A percentile compares a stretch with the other conserved stretches of the same genome.
Evolutionary conservation across 2,888 invertebrate species (phyloP).

Genomic region (Idaea biselata): DNA sequence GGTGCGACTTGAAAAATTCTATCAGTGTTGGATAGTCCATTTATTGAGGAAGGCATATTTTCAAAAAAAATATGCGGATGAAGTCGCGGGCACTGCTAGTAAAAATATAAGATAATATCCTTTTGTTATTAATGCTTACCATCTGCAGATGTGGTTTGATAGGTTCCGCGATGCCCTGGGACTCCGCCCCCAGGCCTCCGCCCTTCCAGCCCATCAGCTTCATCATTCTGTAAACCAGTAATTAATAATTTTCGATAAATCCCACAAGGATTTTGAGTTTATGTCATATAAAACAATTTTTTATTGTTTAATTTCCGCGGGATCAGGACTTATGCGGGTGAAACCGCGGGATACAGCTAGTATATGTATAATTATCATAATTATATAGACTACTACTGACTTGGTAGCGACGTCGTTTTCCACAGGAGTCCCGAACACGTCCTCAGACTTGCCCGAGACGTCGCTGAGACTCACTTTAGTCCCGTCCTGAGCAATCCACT

Average conservation of each 20-base stretch:
- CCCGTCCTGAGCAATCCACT: slow-evolving; percentile 57
- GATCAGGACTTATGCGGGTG: too few relatives aligned
- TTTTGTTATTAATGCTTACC: slow-evolving; percentile 55
- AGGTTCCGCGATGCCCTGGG: slow-evolving; percentile 85
- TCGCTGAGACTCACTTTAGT: slow-evolving; percentile 49
- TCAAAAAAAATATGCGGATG: too few relatives aligned
- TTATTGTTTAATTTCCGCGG: too few relatives aligned
- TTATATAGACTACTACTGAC: slow-evolving; percentile 45
- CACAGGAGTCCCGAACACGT: slow-evolving; percentile 56
- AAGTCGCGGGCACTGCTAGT: too few relatives aligned
- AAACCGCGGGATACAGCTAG: too few relatives aligned
- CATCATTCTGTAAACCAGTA: slow-evolving; percentile 81
- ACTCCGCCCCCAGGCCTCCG: slow-evolving; percentile 84
- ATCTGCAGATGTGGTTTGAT: slow-evolving; percentile 73
- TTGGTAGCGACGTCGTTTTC: slow-evolving; percentile 60
- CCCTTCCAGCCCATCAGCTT: slow-evolving; percentile 89
- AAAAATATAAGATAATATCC: too few relatives aligned
- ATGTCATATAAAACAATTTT: too few relatives aligned
- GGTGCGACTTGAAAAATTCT: too few relatives aligned
- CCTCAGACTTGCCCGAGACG: slow-evolving; percentile 34
- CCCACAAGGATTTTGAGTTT: too few relatives aligned
- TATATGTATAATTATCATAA: not conserved
- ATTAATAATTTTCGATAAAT: too few relatives aligned
- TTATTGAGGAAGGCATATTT: too few relatives aligned
- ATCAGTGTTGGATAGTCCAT: too few relatives aligned